Base-by-base conservation (phyloP, 2,797 vertebrate genomes). In the Myoxocephalus aenaeus region DNA sequence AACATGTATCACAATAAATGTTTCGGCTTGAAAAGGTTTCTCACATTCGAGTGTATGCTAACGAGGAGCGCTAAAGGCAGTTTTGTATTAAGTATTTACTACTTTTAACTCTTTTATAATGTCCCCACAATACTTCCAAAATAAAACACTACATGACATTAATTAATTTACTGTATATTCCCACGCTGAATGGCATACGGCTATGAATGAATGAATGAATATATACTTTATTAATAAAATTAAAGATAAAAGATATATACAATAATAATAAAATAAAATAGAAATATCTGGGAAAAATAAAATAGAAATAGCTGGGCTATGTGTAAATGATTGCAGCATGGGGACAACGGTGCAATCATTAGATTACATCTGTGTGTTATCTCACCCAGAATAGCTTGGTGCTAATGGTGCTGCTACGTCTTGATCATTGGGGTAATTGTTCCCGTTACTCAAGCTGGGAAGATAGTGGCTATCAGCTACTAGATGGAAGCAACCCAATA, bases 281-380 rank as follows among this genome's bases (percentile, higher is more conserved):
- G n/a, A n/a, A n/a, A n/a, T n/a, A n/a, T n/a, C n/a, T n/a, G n/a
- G n/a, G n/a, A n/a, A n/a, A n/a, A n/a, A n/a, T n/a, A n/a, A n/a
- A n/a, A n/a, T n/a, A n/a, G n/a, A n/a, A n/a, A n/a, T n/a, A n/a
- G n/a, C n/a, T n/a, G n/a, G 6, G 51, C 15, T 29, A 13, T 57
- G 20, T 48, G 27, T 70, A 62, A 65, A 50, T 25, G 12, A 67
- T 0, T 22, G 42, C 17, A 34, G 48, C 25, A 29, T 1, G 34
- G 42, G 29, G 15, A 77, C 62, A 74, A 68, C 17, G 15, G 27
- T 27, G 17, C 0, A 54, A 46, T 40, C 10, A 40, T 57, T 22
- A 42, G 25, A 67, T 70, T 42, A 57, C n/a, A 29, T 75, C 13
- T 59, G 40, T 58, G 25, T 27, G 59, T 75, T 66, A 80, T 77